Evolutionary conservation across 2,888 invertebrate species (phyloP).

Genomic region (Heliconius erato): DNA sequence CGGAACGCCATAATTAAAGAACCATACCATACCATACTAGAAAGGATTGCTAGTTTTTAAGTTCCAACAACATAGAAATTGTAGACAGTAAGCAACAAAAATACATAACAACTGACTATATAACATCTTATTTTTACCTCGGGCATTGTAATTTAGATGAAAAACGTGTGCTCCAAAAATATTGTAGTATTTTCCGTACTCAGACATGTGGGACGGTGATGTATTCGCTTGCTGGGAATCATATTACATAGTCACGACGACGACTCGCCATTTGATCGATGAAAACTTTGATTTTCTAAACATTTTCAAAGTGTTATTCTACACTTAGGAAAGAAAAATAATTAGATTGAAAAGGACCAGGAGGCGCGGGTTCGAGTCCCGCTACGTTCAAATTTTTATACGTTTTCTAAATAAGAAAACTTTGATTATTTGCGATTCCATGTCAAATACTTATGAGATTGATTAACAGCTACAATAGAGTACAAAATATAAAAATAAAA

Average conservation of each 20-base stretch:
- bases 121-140: slow-evolving; percentile 18
- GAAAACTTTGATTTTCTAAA: slow-evolving; percentile 53
- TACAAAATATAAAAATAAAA: background rate
- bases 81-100: background rate
- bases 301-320: too few species aligned
- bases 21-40: too few species aligned
- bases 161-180: slow-evolving; percentile 30
- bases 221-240: slow-evolving; percentile 39
- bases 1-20: too few species aligned
- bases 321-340: too few species aligned
- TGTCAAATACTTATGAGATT: slow-evolving; percentile 55
- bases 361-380: too few species aligned
- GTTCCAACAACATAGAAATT: background rate
- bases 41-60: too few species aligned
- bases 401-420: slow-evolving; percentile 47
- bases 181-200: slow-evolving; percentile 31
- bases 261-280: slow-evolving; percentile 77
- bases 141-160: slow-evolving; percentile 22
- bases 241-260: slow-evolving; percentile 54
- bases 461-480: background rate
- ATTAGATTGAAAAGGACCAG: too few species aligned
- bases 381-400: too few species aligned
- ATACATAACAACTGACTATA: background rate
- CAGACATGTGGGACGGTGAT: slow-evolving; percentile 44
- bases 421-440: slow-evolving; percentile 56